Conservation (phyloP, 2,797 vertebrate genomes). For the Rhynchotus rufescens region DNA sequence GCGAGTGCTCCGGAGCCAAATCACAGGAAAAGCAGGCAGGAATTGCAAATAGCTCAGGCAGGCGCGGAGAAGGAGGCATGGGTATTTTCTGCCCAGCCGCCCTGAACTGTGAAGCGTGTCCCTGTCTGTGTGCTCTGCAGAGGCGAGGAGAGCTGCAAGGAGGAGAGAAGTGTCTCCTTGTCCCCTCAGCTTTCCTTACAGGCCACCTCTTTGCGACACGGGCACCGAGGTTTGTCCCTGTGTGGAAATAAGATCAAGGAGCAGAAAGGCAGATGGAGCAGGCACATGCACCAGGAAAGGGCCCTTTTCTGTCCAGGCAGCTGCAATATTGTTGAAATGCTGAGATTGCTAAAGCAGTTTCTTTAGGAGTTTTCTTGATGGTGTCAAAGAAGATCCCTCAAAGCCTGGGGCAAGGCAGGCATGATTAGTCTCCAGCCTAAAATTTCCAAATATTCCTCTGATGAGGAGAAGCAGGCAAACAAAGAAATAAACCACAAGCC, state of each 20-base stretch:
- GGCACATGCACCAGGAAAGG: neutral
- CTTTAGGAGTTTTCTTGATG: neutral
- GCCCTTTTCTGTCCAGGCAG: neutral
- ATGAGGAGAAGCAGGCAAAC: neutral
- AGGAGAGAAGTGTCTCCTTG: neutral
- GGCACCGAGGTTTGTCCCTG: neutral
- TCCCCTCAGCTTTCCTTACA: neutral
- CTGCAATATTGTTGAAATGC: neutral
- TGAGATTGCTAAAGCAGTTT: neutral
- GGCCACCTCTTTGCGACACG: neutral
- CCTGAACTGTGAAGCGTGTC: neutral
- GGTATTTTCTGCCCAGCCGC: neutral
- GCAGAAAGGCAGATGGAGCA: neutral
- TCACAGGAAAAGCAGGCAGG: constrained; percentile 1
- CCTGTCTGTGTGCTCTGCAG: neutral
- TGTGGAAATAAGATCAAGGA: neutral
- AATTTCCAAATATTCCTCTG: neutral
- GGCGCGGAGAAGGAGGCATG: neutral
- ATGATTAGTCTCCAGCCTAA: neutral
- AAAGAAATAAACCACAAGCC: constrained; percentile 1
- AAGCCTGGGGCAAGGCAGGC: neutral
- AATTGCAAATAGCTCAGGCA: constrained; percentile 26
- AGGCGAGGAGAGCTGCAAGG: too few relatives aligned
- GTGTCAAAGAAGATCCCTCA: neutral
- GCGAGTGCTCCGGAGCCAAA: neutral